Conservation (phyloP, 2,797 vertebrate species). For the Sebastes flavidus region DNA sequence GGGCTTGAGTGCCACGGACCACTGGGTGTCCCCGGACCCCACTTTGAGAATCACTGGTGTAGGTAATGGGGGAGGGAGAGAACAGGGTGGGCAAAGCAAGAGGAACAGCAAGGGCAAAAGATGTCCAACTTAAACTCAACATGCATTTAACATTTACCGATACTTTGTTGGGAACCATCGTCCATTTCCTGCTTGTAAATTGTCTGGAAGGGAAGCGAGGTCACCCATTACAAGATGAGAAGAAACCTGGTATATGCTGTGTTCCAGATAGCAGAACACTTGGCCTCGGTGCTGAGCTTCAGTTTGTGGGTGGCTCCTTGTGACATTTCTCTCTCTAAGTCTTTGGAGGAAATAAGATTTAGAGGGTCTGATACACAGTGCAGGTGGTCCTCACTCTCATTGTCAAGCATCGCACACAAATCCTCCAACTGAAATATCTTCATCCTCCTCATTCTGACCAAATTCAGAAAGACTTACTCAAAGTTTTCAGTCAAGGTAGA, state of each 20-base stretch:
- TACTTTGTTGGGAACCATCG: too few relatives aligned
- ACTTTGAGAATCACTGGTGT: neutral
- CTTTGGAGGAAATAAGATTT: neutral
- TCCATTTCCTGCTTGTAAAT: neutral
- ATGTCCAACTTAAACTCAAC: neutral
- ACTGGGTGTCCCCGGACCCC: too few relatives aligned
- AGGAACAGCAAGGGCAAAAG: neutral
- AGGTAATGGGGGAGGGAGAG: neutral
- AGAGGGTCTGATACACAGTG: too few relatives aligned
- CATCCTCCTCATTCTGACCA: neutral
- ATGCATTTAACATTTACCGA: neutral
- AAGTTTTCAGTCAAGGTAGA: neutral
- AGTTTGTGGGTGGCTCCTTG: neutral
- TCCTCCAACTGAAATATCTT: neutral
- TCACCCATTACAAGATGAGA: too few relatives aligned
- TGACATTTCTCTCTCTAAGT: neutral
- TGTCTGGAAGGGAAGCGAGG: neutral
- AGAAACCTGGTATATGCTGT: neutral
- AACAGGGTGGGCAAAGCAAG: neutral
- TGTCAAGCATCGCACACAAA: too few relatives aligned
- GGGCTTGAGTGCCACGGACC: too few relatives aligned
- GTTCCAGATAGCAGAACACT: neutral
- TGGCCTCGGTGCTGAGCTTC: neutral
- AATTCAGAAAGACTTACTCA: neutral
- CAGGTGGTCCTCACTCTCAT: too few relatives aligned